Evolutionary conservation across 2,113 vertebrate species (phyloP), one percentile per base, ranked within the genome.

Genomic region (Parus major): DNA sequence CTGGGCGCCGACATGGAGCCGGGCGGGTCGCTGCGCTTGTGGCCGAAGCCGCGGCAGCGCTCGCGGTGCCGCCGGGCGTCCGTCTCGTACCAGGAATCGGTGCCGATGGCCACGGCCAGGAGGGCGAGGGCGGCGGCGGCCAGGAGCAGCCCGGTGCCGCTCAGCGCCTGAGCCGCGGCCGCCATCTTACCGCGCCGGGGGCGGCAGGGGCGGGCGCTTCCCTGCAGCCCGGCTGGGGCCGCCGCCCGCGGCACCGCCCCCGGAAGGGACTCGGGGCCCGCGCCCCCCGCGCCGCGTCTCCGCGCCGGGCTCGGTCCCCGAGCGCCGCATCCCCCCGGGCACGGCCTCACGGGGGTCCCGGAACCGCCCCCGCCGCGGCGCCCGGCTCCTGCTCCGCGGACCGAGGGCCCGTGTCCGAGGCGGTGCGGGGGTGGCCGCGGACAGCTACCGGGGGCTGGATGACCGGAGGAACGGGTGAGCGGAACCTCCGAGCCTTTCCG

Each of bases 31-130:
- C 97, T 98, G 53, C 98, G 97, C 97, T 99, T 99, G 97, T 98
- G 98, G 86, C 98, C 98, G 94, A 98, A 98, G 96, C 98, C 98
- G 92, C 98, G 98, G 97, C 99, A 99, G 95, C 98, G 98, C 82
- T 99, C 98, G 6, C 99, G 98, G 94, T 99, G 98, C 75, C 98
- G 97, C 96, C 99, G 96, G 23, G 99, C 98, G 92, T 99, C 99
- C 36, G 98, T 99, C 98, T 99, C 98, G 96, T 99, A 99, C 98
- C 99, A 99, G 66, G 98, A 98, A 81, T 99, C 99, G 96, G 99
- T 99, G 97, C 99, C 98, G 75, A 99, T 98, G 52, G 99, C 99
- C 97, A 98, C 98, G 79, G 98, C 98, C 94, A 99, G 97, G 65
- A 99, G 97, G 65, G 98, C 98, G 61, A 99, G 97, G 73, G 99